These are phyloP conservation scores for Polypterus bichir DNA, from an alignment of 2,113 vertebrate species.

Conservation along the genomic window DNA sequence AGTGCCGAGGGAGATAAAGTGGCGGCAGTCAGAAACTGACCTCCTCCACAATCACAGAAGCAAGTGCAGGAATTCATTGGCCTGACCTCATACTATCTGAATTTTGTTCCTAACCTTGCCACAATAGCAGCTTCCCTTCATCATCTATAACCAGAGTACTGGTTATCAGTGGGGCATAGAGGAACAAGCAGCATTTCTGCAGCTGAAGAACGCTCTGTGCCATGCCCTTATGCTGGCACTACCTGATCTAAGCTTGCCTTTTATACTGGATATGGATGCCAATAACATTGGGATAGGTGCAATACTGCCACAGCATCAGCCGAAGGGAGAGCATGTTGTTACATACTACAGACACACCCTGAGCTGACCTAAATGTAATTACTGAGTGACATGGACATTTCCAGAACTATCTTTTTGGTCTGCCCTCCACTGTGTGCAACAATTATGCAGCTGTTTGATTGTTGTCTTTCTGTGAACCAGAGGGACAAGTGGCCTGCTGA, in stretches of 20 bases:
- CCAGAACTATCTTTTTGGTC: not conserved
- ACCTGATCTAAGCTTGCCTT: not conserved
- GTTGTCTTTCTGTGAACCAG: too few relatives aligned
- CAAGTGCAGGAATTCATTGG: too few relatives aligned
- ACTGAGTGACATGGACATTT: not conserved
- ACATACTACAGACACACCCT: not conserved
- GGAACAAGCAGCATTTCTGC: not conserved
- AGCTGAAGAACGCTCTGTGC: not conserved
- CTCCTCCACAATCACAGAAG: too few relatives aligned
- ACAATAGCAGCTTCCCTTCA: too few relatives aligned
- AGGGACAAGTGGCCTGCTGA: too few relatives aligned
- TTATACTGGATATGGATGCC: not conserved
- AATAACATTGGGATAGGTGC: not conserved
- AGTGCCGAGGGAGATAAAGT: too few relatives aligned
- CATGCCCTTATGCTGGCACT: not conserved
- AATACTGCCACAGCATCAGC: not conserved
- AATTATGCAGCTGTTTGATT: too few relatives aligned
- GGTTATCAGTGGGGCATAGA: not conserved
- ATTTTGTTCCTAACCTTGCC: too few relatives aligned
- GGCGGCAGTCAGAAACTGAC: too few relatives aligned
- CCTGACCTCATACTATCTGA: too few relatives aligned
- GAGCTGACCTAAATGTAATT: not conserved
- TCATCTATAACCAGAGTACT: too few relatives aligned
- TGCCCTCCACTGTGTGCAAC: not conserved
- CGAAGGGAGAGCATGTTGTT: not conserved